These are phyloP conservation scores for Eolophus roseicapilla DNA, from an alignment of 2,113 vertebrate species.

Conservation along the genomic window DNA sequence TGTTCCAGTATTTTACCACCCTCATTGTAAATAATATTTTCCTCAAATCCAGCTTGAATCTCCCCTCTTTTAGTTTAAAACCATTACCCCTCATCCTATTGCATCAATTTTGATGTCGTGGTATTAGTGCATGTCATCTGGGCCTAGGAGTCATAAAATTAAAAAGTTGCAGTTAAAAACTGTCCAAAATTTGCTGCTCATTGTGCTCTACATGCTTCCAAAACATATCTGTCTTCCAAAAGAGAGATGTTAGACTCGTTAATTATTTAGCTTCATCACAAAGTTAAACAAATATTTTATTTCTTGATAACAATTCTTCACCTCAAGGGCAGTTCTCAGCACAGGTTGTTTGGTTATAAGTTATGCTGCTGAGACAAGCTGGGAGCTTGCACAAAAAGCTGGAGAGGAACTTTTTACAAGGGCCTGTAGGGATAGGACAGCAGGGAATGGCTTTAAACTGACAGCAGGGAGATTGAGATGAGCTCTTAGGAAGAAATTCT, in stretches of 20 bases:
- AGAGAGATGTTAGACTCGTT: neutral
- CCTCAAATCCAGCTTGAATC: neutral
- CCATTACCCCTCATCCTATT: no score
- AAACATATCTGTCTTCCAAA: neutral
- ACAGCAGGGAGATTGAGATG: neutral
- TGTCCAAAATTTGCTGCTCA: neutral
- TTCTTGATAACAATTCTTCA: neutral
- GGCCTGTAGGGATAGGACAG: neutral
- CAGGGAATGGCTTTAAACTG: neutral
- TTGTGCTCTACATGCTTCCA: neutral
- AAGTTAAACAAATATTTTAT: neutral
- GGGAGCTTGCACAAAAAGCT: neutral
- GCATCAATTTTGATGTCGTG: neutral
- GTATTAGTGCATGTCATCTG: neutral
- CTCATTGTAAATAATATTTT: neutral
- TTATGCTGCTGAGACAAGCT: neutral
- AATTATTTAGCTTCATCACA: neutral
- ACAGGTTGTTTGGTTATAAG: neutral
- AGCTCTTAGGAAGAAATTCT: neutral
- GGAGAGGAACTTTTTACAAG: neutral
- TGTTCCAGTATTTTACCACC: neutral
- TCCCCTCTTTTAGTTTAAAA: no score
- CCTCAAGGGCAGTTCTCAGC: neutral
- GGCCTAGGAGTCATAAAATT: neutral
- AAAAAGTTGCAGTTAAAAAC: neutral